Evolutionary conservation across 1,140 invertebrate species (phyloP).

Genomic region (Drosophila kepulauana): DNA sequence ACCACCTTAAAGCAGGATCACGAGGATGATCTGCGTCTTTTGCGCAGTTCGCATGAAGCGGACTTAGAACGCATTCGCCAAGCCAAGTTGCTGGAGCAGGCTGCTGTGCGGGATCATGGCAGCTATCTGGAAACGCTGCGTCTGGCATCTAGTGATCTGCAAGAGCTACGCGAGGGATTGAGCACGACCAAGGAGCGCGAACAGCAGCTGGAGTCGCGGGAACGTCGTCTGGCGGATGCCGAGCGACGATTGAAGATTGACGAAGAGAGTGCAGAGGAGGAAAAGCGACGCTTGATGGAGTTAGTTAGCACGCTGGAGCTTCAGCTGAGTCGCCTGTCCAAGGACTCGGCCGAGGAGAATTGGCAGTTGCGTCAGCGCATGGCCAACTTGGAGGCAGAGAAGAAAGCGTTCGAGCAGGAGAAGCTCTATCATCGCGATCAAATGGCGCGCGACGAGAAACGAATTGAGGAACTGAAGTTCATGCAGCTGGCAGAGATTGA

Average conservation of each 20-base stretch:
- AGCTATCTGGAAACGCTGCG: constrained; percentile 85
- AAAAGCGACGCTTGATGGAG: constrained; percentile 85
- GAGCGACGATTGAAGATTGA: constrained; percentile 84
- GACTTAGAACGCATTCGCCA: constrained; percentile 85
- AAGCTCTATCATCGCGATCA: constrained; percentile 81
- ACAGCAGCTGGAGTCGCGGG: constrained; percentile 76
- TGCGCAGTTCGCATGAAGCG: constrained; percentile 82
- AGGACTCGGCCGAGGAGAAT: constrained; percentile 83
- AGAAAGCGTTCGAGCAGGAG: constrained; percentile 85
- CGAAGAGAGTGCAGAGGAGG: constrained; percentile 84
- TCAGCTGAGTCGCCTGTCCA: constrained; percentile 83
- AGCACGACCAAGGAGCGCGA: constrained; percentile 78
- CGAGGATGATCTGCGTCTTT: constrained; percentile 81
- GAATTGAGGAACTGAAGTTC: constrained; percentile 83
- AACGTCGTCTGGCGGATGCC: constrained; percentile 82
- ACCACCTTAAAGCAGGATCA: constrained; percentile 78
- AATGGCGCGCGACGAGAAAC: constrained; percentile 76
- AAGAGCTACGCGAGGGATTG: constrained; percentile 76
- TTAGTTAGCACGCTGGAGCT: constrained; percentile 85
- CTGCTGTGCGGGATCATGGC: constrained; percentile 80
- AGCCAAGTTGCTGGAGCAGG: constrained; percentile 82
- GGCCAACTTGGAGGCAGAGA: constrained; percentile 77
- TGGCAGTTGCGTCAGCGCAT: constrained; percentile 85
- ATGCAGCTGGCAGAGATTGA: constrained; percentile 85
- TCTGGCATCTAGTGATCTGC: constrained; percentile 82